Conservation (phyloP, 2,888 invertebrate species). For the Punctoribates punctum region DNA sequence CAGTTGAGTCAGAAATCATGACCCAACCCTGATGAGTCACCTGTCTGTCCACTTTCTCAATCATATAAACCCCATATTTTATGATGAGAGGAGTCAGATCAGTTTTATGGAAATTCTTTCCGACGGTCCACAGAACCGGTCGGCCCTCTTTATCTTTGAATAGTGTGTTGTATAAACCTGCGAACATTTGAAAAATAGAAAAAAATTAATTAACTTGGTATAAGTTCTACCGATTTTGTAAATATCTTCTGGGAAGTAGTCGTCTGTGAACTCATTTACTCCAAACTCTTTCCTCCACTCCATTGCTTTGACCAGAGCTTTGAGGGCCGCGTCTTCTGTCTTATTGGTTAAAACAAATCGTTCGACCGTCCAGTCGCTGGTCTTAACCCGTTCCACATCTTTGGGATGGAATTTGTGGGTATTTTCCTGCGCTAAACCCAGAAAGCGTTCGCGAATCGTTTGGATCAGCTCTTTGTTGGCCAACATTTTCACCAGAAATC, state of each 20-base stretch:
- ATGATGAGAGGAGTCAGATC: no score
- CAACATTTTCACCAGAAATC: constrained; percentile 11
- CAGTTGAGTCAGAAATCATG: background rate
- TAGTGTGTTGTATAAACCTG: background rate
- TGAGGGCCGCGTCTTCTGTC: constrained; percentile 21
- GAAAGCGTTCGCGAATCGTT: constrained; percentile 8
- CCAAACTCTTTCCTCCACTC: constrained; percentile 39
- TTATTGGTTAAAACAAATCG: constrained; percentile 37
- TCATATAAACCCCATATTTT: no score
- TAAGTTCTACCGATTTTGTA: constrained; percentile 25
- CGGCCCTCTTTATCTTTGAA: constrained; percentile 1
- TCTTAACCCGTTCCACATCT: constrained; percentile 37
- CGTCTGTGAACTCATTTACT: constrained; percentile 20
- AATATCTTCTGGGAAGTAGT: constrained; percentile 42
- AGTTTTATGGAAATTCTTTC: no score
- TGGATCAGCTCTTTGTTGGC: constrained; percentile 24
- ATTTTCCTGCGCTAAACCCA: background rate
- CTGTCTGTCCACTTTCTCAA: background rate
- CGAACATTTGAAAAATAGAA: no score
- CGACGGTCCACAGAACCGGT: no score
- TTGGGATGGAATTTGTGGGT: constrained; percentile 6
- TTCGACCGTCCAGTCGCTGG: constrained; percentile 37
- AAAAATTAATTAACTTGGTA: no score
- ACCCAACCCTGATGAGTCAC: background rate
- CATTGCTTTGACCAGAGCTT: constrained; percentile 37